Evolutionary conservation across 1,140 invertebrate genomes (phyloP), one percentile per base, ranked within the genome.

Genomic region (Drosophila pectinifera): DNA sequence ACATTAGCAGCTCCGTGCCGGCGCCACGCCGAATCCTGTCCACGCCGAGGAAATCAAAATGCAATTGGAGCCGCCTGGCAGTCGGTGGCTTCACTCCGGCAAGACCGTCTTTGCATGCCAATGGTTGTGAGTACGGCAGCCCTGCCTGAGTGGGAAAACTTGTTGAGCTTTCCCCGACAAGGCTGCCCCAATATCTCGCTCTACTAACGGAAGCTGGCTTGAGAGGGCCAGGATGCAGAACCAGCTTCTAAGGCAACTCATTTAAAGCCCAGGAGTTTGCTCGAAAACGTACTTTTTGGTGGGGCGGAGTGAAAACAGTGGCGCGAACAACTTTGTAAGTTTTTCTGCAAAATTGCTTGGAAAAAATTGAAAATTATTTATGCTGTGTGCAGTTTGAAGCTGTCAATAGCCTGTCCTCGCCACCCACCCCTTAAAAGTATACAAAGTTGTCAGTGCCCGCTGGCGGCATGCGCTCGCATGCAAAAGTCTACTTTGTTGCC

Each of bases 341-440:
- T 81, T 68, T 54, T 55, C 68, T 86, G 83, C 75, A 86, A 86
- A 86, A 86, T 86, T 77, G 82, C 79, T 69, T 79, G 82, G 83
- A 86, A 86, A 77, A 88, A 83, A 86, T 88, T 88, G 83, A 86
- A 86, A 83, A 82, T 88, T 88, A 86, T 86, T 86, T 88, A 86
- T 86, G 82, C 84, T 82, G 78, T 84, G 69, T 80, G 81, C 77
- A 68, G 62, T 79, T 65, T 78, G 75, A 72, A 86, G 79, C 84
- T 83, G 82, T 86, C 82, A 88, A 86, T 86, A 83, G 83, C 70
- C 70, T 38, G 39, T 42, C 59, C 56, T 48, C 53, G 28, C 14
- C 31, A 22, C 42, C 24, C 34, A 34, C 24, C 31, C 67, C 39
- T 46, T 14, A 59, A 48, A 74, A 70, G 73, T 57, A 89, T 43